Percentiles rank a stretch among this genome's conserved stretches.
Conservation (phyloP, 2,113 vertebrate species). For the Sylvicapra grimmia region DNA sequence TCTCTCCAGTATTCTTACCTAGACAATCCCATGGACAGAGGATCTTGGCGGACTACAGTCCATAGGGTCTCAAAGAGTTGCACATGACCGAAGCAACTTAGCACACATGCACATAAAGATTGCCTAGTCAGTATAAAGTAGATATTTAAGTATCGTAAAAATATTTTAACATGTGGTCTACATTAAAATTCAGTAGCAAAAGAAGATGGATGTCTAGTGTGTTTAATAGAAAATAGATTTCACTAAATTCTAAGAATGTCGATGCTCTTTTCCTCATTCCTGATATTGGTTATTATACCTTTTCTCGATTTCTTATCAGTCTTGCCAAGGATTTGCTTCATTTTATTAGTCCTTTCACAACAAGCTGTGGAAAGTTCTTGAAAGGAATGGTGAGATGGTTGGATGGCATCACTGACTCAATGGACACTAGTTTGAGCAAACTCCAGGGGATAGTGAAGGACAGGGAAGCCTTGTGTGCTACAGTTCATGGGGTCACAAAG, state of each 20-base stretch:
- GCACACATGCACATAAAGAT: not conserved
- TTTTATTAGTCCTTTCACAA: not conserved
- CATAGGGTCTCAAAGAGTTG: not conserved
- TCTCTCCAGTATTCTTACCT: not conserved
- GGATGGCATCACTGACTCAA: not conserved
- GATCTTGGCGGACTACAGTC: not conserved
- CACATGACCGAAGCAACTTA: not conserved
- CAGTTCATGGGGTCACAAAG: not conserved
- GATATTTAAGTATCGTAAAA: not conserved
- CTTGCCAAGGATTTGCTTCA: not conserved
- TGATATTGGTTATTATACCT: not conserved
- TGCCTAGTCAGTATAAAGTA: not conserved
- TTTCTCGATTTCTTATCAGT: not conserved
- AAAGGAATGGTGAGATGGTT: not conserved
- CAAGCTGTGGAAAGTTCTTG: not conserved
- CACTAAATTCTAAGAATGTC: not conserved
- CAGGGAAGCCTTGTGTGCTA: not conserved
- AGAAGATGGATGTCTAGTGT: not conserved
- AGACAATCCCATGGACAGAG: not conserved
- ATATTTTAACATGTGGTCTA: not conserved
- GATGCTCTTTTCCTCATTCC: not conserved
- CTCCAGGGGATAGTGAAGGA: not conserved
- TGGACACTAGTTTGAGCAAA: not conserved
- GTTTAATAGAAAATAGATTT: not conserved
- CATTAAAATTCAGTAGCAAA: not conserved